Conservation (phyloP, 1,140 invertebrate genomes). For the Caerostris extrusa region DNA sequence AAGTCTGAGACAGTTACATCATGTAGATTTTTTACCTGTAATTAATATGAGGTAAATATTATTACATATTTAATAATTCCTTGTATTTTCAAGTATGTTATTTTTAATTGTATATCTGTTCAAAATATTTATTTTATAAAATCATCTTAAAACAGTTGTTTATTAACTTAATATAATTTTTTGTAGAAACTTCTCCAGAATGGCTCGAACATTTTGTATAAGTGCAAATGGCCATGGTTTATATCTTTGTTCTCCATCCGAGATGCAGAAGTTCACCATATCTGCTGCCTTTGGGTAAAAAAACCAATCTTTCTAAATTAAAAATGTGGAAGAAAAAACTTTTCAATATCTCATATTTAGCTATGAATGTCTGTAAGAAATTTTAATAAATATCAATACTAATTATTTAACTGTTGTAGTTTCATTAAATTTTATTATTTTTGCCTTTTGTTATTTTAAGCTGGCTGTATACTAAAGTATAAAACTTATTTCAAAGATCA, state of each 20-base stretch:
- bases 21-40: constrained; percentile 96
- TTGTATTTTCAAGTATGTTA: not conserved
- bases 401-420: no score
- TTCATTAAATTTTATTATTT: no score
- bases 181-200: constrained; percentile 84
- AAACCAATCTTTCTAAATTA: no score
- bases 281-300: constrained; percentile 95
- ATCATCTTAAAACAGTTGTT: not conserved
- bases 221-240: constrained; percentile 97
- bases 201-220: constrained; percentile 97
- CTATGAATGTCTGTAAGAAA: no score
- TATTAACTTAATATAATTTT: not conserved
- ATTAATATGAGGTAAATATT: constrained; percentile 92
- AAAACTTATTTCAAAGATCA: no score
- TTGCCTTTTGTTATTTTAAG: no score
- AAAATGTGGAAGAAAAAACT: no score
- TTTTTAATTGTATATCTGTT: not conserved
- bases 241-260: constrained; percentile 95
- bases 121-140: no score
- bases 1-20: constrained; percentile 93
- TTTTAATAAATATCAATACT: no score
- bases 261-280: constrained; percentile 97
- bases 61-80: not conserved
- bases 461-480: no score
- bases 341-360: no score